Evolutionary conservation across 2,888 invertebrate genomes (phyloP), one percentile per base, ranked within the genome.

Genomic region (Morpho deidamia): DNA sequence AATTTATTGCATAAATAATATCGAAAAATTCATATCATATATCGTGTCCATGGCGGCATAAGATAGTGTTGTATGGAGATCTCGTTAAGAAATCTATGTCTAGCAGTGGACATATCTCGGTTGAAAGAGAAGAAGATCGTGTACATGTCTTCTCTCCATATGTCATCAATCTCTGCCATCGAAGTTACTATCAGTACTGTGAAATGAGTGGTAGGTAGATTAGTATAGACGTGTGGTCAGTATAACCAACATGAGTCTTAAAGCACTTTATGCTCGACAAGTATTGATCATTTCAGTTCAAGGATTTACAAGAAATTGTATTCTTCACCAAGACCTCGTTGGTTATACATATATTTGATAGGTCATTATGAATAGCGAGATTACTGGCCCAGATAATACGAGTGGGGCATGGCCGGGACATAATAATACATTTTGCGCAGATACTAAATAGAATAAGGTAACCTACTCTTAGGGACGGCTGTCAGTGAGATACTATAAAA

Each of bases 401-500:
- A 62, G 62, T 58, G 62, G 62, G 57, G 58, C 62, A 59, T 32
- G 7, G 43, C 64, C 65, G 51, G 46, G 39, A 48, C 39, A 32
- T 51, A 49, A 56, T 55, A 37, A 45, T 56, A 53, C 50, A 56
- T 56, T 48, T 51, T 45, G 48, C 32, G 14, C 47, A 33, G 46
- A 38, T 46, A 32, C 39, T 67, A 65, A 67, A 69, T 67, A 66
- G 61, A 63, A 65, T 64, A 65, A 62, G 61, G 57, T 56, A 53
- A 48, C 46, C 45, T 56, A 60, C 50, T 53, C 35, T 56, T 53
- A 48, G 47, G 48, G 45, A 53, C 48, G 42, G 48, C 51, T 59
- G 59, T 56, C 51, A 47, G 38, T 52, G 58, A 65, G 65, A 64
- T 57, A 64, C 66, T 69, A 75, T 79, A 77, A 78, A 76, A 74